phyloP scores from a whole-genome alignment of 2,888 invertebrate genomes.

The Eupithecia exiguata region DNA sequence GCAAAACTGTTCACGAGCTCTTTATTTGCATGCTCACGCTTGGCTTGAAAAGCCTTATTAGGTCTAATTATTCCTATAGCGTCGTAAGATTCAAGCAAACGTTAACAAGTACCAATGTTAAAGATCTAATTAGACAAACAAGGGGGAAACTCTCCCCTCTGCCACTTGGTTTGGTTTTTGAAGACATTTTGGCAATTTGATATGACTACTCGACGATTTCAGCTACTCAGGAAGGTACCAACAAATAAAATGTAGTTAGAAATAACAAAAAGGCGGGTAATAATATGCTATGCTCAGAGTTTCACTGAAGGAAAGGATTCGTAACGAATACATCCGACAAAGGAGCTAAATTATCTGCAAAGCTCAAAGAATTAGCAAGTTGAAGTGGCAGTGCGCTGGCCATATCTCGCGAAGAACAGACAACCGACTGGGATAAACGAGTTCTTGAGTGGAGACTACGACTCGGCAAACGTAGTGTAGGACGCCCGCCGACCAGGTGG shows the following conservation, averaged over 20 bases:
- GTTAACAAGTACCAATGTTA: slow-evolving; percentile 44
- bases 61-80: slow-evolving; percentile 41
- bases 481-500: too few species aligned
- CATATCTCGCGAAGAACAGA: too few species aligned
- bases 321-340: too few species aligned
- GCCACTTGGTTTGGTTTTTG: slow-evolving; percentile 26
- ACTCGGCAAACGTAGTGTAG: too few species aligned
- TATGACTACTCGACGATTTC: slow-evolving; percentile 6
- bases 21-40: slow-evolving; percentile 7
- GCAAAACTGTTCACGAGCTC: neutral
- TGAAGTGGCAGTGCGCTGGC: too few species aligned
- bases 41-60: slow-evolving; percentile 30
- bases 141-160: slow-evolving; percentile 29
- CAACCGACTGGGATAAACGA: too few species aligned
- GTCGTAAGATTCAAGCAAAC: slow-evolving; percentile 40
- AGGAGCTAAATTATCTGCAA: too few species aligned
- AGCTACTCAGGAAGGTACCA: neutral
- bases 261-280: neutral
- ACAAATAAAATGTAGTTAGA: neutral
- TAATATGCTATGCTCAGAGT: too few species aligned
- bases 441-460: too few species aligned
- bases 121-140: slow-evolving; percentile 46
- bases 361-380: too few species aligned
- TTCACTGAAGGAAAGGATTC: too few species aligned
- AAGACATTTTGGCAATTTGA: slow-evolving; percentile 25